Conservation (phyloP, 2,888 invertebrate genomes). For the Gibbula magus region DNA sequence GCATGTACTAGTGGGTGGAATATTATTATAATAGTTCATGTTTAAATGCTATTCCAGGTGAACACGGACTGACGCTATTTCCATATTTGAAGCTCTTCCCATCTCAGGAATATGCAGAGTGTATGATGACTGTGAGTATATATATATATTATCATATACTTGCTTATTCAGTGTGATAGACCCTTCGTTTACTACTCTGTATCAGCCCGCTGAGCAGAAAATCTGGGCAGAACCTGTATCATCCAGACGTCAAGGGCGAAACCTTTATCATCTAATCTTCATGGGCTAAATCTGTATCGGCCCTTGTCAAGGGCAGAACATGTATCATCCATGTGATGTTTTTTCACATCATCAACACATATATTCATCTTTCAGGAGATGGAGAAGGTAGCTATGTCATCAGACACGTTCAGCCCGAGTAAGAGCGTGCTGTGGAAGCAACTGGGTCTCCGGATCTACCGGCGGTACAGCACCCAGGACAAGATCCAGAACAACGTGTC, state of each 20-base stretch:
- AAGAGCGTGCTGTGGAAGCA: slow-evolving; percentile 20
- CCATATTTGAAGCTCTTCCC: slow-evolving; percentile 84
- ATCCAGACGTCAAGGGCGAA: no score
- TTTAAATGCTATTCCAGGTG: slow-evolving; percentile 7
- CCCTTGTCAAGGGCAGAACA: no score
- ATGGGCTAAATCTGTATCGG: no score
- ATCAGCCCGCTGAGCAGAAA: no score
- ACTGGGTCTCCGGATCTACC: slow-evolving; percentile 30
- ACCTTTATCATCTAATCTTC: no score
- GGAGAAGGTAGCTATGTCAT: slow-evolving; percentile 20
- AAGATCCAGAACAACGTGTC: slow-evolving; percentile 24
- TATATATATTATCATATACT: neutral
- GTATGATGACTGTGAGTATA: slow-evolving; percentile 74
- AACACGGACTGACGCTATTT: slow-evolving; percentile 52
- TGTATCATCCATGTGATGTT: no score
- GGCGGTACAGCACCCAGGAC: slow-evolving; percentile 27
- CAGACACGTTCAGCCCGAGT: slow-evolving; percentile 36
- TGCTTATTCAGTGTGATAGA: no score
- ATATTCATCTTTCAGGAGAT: slow-evolving; percentile 33
- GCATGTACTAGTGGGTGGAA: neutral
- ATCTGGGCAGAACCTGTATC: no score
- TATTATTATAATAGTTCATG: neutral
- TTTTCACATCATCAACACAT: no score
- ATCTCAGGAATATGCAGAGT: slow-evolving; percentile 75
- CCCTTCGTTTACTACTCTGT: no score